Evolutionary conservation across 2,113 vertebrate genomes (phyloP).

Genomic region (Nothoprocta pentlandii): DNA sequence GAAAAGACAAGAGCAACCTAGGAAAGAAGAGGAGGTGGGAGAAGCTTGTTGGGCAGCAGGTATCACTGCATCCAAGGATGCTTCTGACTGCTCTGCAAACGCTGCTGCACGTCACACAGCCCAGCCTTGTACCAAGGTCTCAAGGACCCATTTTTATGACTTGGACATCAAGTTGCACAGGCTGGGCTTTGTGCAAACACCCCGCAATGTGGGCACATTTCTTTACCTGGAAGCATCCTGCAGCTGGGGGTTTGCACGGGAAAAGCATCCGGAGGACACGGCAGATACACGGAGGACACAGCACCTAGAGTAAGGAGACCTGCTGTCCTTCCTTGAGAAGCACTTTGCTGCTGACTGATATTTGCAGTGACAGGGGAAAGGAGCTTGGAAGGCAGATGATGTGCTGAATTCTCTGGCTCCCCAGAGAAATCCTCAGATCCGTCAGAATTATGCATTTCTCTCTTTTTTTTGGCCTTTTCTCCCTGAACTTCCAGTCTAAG

Average conservation of each 20-base stretch:
- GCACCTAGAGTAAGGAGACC: not conserved
- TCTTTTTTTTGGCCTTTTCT: not conserved
- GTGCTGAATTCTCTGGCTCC: fast-evolving
- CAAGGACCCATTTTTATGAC: not conserved
- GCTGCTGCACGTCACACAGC: fast-evolving
- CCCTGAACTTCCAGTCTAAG: conserved; percentile 9
- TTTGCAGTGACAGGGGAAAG: not conserved
- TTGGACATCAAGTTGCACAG: too few species aligned
- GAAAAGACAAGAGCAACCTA: not conserved
- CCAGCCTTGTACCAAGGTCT: fast-evolving
- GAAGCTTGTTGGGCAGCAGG: fast-evolving
- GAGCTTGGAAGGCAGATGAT: not conserved
- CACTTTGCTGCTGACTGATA: not conserved
- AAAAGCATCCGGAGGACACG: not conserved
- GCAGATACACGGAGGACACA: too few species aligned
- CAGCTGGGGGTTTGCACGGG: not conserved
- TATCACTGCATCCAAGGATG: not conserved
- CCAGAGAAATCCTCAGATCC: not conserved
- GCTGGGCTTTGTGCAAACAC: not conserved
- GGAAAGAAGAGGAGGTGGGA: too few species aligned
- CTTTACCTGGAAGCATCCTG: not conserved
- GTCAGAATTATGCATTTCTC: not conserved
- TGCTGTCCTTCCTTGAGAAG: not conserved
- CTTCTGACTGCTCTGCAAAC: not conserved
- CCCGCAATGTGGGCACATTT: not conserved